Base-by-base conservation (phyloP, 2,113 vertebrate genomes). In the Anas platyrhynchos region DNA sequence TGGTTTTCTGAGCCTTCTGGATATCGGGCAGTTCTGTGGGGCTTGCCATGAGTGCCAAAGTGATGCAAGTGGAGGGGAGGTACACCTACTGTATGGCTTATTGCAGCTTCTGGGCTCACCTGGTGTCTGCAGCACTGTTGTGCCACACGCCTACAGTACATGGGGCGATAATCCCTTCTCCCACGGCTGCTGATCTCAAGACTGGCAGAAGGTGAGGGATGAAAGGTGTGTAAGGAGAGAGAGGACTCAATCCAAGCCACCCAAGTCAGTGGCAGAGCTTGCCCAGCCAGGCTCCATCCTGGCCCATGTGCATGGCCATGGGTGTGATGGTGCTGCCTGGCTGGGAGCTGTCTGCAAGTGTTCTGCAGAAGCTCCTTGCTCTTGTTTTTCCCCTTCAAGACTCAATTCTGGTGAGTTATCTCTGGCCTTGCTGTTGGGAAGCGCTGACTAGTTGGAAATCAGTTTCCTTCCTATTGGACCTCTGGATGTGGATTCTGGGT, bases 11-110 rank as follows among this genome's bases (percentile, higher is more conserved):
- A 65, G 2, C 3, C 4, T 41, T 11, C 75, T 68, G 36, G 32
- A 3, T 76, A 4, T 9, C 18, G 55, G 31, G 7, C 13, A 6
- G 10, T 52, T 38, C n/a, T 63, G 26, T 72, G 58, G 58, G n/a
- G 43, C 44, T 93, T 63, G 90, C 32, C 63, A 63, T 15, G n/a
- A 31, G 34, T 61, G 68, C 38, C 43, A 41, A 4, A 81, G 56
- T 0, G 4, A 56, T 75, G 38, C 31, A 36, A 29, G 25, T 1
- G 54, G 52, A 62, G 26, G 12, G 13, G 9, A 31, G 22, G 29
- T 59, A 2, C 1, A 4, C 32, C 29, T 46, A 8, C 17, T 25
- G 1, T 2, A 0, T 7, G n/a, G 43, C 2, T 9, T 26, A 1
- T 4, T 7, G 48, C 9, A 34, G 21, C 21, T 43, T 15, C 32